Percentiles rank a stretch among this genome's conserved stretches.
Conservation (phyloP, 2,113 vertebrate genomes). For the Ochotona curzoniae region DNA sequence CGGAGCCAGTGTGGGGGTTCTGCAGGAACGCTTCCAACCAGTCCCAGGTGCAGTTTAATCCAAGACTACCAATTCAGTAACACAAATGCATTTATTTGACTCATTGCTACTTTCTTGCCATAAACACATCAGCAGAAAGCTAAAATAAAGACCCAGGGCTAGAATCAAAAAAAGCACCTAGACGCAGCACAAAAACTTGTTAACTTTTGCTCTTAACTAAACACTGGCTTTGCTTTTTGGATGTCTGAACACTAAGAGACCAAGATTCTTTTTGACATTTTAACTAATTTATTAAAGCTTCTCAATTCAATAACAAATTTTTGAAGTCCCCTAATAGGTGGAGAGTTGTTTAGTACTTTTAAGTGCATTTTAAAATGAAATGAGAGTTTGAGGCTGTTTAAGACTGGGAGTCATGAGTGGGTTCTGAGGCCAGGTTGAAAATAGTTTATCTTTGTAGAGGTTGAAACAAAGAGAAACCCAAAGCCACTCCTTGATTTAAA, state of each 20-base stretch:
- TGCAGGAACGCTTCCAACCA: no score
- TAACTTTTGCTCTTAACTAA: no score
- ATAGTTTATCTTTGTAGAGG: background rate
- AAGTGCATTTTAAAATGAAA: background rate
- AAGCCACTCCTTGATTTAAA: conserved; percentile 4
- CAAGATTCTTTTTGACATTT: conserved; percentile 16
- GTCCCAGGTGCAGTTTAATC: no score
- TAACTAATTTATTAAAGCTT: background rate
- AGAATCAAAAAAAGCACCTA: no score
- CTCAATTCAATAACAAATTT: background rate
- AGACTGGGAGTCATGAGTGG: background rate
- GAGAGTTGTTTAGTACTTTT: background rate
- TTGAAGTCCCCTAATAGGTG: background rate
- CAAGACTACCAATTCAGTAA: no score
- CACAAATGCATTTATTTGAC: no score
- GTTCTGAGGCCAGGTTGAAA: background rate
- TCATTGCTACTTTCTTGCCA: no score
- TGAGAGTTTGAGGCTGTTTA: background rate
- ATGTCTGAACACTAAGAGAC: background rate
- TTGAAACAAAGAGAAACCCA: background rate
- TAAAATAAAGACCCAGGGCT: no score
- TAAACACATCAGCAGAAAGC: no score
- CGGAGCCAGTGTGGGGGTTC: no score
- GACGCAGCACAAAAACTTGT: no score
- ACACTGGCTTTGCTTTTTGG: background rate